Evolutionary conservation across 2,888 invertebrate genomes (phyloP).

Genomic region (Drosophila testacea): DNA sequence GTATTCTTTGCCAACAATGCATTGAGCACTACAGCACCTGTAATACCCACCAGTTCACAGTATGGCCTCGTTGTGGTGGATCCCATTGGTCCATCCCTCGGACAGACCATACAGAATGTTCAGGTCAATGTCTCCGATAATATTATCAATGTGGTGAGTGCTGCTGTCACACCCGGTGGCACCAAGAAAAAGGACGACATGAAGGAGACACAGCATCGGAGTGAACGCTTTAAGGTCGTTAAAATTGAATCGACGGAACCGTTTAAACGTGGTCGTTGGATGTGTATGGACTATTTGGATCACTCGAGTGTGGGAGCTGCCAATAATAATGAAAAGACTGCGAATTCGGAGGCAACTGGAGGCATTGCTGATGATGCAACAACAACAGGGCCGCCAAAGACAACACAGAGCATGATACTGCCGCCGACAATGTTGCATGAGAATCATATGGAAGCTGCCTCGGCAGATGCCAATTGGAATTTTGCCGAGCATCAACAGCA

Average conservation of each 20-base stretch:
- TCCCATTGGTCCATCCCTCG: slow-evolving; percentile 85
- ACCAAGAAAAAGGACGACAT: slow-evolving; percentile 86
- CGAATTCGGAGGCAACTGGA: slow-evolving; percentile 60
- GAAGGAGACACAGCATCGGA: slow-evolving; percentile 90
- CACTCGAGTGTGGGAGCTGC: slow-evolving; percentile 87
- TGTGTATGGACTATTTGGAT: slow-evolving; percentile 97
- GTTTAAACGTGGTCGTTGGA: slow-evolving; percentile 96
- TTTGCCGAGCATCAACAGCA: slow-evolving; percentile 66
- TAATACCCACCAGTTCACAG: slow-evolving; percentile 93
- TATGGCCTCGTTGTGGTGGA: slow-evolving; percentile 93
- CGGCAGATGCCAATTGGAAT: slow-evolving; percentile 82
- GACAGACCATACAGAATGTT: slow-evolving; percentile 86
- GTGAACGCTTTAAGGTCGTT: slow-evolving; percentile 96
- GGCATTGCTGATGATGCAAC: slow-evolving; percentile 17
- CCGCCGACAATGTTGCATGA: slow-evolving; percentile 75
- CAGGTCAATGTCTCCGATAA: slow-evolving; percentile 88
- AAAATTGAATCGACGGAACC: slow-evolving; percentile 98
- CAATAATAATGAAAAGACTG: slow-evolving; percentile 83
- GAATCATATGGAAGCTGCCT: slow-evolving; percentile 81
- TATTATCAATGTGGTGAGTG: slow-evolving; percentile 88
- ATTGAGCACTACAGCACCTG: slow-evolving; percentile 91
- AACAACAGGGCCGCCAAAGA: slow-evolving; percentile 67
- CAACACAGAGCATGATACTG: slow-evolving; percentile 83
- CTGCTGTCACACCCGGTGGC: slow-evolving; percentile 86
- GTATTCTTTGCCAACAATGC: slow-evolving; percentile 92